Evolutionary conservation across 2,888 invertebrate genomes (phyloP).

Genomic region (Gisinianus flammeolus): DNA sequence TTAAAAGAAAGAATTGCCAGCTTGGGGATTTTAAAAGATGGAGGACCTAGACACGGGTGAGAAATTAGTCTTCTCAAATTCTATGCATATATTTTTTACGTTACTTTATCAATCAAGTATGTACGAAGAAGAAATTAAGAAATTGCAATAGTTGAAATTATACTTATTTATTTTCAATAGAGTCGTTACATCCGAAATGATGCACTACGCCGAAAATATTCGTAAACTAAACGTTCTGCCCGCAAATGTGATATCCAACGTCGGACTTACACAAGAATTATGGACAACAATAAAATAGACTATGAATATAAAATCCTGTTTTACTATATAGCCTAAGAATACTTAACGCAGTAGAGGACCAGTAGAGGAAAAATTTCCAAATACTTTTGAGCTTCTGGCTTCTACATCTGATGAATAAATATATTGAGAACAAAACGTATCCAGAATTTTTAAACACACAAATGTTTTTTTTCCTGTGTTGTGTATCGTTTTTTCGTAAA

Average conservation of each 20-base stretch:
- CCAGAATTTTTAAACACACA: no score
- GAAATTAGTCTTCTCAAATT: background rate
- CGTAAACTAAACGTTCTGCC: conserved; percentile 79
- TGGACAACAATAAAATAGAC: conserved; percentile 48
- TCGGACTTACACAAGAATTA: conserved; percentile 57
- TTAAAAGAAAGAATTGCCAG: conserved; percentile 81
- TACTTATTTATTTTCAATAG: conserved; percentile 59
- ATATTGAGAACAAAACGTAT: no score
- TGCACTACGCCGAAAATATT: conserved; percentile 87
- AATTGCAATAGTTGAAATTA: conserved; percentile 2
- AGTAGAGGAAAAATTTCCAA: no score
- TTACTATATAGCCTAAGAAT: no score
- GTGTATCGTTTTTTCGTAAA: no score
- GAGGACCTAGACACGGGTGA: conserved; percentile 93
- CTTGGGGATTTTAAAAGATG: conserved; percentile 90
- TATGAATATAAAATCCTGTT: no score
- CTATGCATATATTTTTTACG: background rate
- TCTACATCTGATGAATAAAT: no score
- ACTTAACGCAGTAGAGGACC: no score
- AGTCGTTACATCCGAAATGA: conserved; percentile 88
- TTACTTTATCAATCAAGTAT: no score
- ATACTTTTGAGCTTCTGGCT: no score
- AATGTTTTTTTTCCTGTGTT: no score
- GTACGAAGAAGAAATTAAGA: no score
- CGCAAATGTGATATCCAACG: conserved; percentile 64